phyloP scores from a whole-genome alignment of 2,888 invertebrate genomes.

The Uropetala carovei region DNA sequence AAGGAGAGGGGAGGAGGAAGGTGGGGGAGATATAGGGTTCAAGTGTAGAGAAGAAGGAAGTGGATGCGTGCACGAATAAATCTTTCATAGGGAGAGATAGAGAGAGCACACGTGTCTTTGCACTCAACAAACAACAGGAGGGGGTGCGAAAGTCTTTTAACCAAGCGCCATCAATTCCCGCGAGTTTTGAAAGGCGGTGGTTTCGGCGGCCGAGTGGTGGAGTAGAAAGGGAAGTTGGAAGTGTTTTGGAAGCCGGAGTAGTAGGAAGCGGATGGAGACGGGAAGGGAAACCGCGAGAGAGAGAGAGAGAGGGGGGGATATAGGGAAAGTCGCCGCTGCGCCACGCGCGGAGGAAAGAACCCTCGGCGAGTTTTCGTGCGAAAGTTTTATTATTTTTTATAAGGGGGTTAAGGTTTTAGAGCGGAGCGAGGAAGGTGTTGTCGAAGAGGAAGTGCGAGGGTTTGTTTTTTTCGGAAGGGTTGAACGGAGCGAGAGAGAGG shows the following conservation, averaged over 20 bases:
- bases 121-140: not conserved
- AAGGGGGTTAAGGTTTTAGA: not conserved
- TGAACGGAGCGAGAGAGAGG: not conserved
- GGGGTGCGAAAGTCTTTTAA: slow-evolving; percentile 17
- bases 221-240: not conserved
- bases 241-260: not conserved
- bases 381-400: not conserved
- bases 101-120: not conserved
- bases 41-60: not conserved
- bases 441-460: not conserved
- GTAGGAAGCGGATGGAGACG: not conserved
- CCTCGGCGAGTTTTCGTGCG: not conserved
- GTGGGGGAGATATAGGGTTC: not conserved
- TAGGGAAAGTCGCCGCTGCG: too few species aligned
- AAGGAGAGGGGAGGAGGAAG: not conserved
- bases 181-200: slow-evolving; percentile 18
- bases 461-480: not conserved
- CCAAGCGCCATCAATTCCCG: slow-evolving; percentile 28
- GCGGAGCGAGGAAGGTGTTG: not conserved
- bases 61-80: slow-evolving; percentile 2
- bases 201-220: not conserved
- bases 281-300: not conserved
- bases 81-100: not conserved
- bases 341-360: not conserved
- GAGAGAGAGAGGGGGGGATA: too few species aligned